These are phyloP conservation scores for Ormia ochracea DNA, from an alignment of 2,888 invertebrate species.

Conservation along the genomic window DNA sequence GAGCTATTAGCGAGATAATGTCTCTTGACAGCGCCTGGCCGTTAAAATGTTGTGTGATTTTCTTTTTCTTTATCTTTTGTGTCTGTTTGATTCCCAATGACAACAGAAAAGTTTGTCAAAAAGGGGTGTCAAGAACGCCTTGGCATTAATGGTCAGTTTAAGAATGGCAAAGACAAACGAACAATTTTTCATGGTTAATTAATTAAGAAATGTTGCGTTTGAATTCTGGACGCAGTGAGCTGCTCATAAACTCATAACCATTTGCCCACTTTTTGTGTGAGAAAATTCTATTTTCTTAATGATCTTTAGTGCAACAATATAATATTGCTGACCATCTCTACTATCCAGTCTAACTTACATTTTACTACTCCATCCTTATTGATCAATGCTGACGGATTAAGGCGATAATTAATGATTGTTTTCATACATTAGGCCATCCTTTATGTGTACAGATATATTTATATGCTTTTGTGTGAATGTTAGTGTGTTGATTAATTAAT, in stretches of 20 bases:
- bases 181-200: conserved; percentile 74
- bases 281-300: conserved; percentile 68
- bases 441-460: too few relatives aligned
- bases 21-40: conserved; percentile 69
- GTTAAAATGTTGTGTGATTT: conserved; percentile 59
- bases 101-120: conserved; percentile 27
- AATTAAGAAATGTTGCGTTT: conserved; percentile 64
- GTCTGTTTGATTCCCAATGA: background rate
- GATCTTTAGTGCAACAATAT: conserved; percentile 51
- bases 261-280: conserved; percentile 67
- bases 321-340: conserved; percentile 25
- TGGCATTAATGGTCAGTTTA: conserved; percentile 71
- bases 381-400: conserved; percentile 70
- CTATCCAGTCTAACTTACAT: conserved; percentile 63
- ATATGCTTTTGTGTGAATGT: background rate
- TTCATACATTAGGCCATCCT: conserved; percentile 38
- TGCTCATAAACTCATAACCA: background rate
- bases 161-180: conserved; percentile 53
- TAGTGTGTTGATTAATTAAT: conserved; percentile 56
- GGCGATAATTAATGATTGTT: conserved; percentile 71
- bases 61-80: background rate
- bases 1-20: conserved; percentile 75
- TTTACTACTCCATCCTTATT: conserved; percentile 55
- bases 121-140: conserved; percentile 62
- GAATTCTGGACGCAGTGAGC: conserved; percentile 4